Percentiles rank a stretch among this genome's conserved stretches.
phyloP scores from a whole-genome alignment of 2,797 vertebrate genomes.

The Chelon labrosus region DNA sequence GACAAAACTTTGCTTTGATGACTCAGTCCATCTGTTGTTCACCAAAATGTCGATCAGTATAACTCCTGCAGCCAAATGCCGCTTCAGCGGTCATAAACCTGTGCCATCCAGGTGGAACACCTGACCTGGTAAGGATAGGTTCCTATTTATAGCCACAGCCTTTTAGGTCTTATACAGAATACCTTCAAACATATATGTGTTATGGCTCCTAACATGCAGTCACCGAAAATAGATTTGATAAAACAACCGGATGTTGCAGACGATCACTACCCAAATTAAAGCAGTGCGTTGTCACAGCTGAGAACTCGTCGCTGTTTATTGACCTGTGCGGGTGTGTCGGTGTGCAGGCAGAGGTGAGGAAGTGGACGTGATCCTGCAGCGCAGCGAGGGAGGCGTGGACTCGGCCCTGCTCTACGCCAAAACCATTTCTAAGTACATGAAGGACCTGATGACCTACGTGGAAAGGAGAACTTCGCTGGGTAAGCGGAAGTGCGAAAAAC shows the following conservation, averaged over 20 bases:
- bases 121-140: too few relatives aligned
- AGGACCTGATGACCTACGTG: conserved; percentile 92
- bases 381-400: conserved; percentile 92
- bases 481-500: conserved; percentile 70
- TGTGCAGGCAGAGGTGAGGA: conserved; percentile 82
- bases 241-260: background rate
- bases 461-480: conserved; percentile 91
- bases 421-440: conserved; percentile 96
- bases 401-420: conserved; percentile 93
- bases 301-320: background rate
- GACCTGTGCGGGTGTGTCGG: conserved; percentile 37
- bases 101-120: too few relatives aligned
- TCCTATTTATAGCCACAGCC: too few relatives aligned
- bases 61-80: too few relatives aligned
- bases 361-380: conserved; percentile 93
- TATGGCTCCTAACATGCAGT: too few relatives aligned
- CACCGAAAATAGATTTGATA: too few relatives aligned
- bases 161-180: too few relatives aligned
- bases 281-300: background rate
- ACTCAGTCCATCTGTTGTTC: too few relatives aligned
- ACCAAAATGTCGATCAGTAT: too few relatives aligned
- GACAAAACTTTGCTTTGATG: too few relatives aligned
- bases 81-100: too few relatives aligned
- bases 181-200: too few relatives aligned
- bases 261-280: background rate